These are phyloP conservation scores for Abrostola tripartita DNA, from an alignment of 2,888 invertebrate genomes.

Conservation along the genomic window DNA sequence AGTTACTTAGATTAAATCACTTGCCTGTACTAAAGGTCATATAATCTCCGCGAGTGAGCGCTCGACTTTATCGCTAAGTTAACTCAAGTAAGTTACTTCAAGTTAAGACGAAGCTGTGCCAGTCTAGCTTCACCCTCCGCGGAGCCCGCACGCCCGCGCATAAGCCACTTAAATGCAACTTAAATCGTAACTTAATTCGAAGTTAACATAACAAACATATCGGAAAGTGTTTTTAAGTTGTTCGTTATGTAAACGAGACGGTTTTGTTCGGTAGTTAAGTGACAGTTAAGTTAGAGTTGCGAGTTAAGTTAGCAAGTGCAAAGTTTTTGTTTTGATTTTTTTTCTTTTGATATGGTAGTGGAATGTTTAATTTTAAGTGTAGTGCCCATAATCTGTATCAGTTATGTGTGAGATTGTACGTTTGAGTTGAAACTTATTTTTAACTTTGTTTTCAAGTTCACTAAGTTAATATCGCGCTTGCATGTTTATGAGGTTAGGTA, in stretches of 20 bases:
- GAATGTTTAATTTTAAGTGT: conserved; percentile 68
- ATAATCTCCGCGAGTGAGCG: conserved; percentile 52
- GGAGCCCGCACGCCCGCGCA: conserved; percentile 62
- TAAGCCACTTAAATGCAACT: conserved; percentile 57
- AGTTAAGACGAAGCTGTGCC: conserved; percentile 46
- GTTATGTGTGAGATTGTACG: conserved; percentile 34
- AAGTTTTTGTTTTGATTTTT: conserved; percentile 67
- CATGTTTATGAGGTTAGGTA: background rate
- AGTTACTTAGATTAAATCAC: conserved; percentile 48
- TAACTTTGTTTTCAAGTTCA: background rate
- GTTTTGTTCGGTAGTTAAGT: conserved; percentile 30
- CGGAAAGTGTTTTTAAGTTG: conserved; percentile 26
- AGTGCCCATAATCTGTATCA: conserved; percentile 51
- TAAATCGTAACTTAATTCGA: conserved; percentile 67
- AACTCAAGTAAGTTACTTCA: conserved; percentile 52
- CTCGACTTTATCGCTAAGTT: conserved; percentile 55
- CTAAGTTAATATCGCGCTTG: conserved; percentile 1
- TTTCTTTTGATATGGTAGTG: conserved; percentile 56
- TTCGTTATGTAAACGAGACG: conserved; percentile 31
- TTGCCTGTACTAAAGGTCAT: conserved; percentile 47
- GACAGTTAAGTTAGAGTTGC: conserved; percentile 54
- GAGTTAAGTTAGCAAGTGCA: conserved; percentile 58
- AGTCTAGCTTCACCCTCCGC: conserved; percentile 64
- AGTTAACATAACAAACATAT: conserved; percentile 45
- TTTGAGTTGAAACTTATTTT: conserved; percentile 23